Conservation (phyloP, 2,113 vertebrate species). For the Heterotilapia buettikoferi region DNA sequence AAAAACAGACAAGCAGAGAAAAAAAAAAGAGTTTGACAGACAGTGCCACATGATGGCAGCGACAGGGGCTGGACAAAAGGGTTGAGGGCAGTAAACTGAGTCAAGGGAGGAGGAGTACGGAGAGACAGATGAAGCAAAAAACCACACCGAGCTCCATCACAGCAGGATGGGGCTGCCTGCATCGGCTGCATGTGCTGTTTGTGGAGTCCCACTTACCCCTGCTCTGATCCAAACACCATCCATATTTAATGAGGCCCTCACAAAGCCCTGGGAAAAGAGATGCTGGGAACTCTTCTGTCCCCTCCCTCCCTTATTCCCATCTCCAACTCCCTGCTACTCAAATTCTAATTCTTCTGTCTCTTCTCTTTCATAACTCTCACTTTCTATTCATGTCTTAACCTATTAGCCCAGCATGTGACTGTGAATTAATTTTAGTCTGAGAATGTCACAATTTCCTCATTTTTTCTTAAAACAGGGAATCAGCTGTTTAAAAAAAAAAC, state of each 20-base stretch:
- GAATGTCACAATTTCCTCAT: background rate
- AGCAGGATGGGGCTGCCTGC: slow-evolving; percentile 1
- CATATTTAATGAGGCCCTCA: slow-evolving; percentile 63
- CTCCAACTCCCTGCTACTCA: background rate
- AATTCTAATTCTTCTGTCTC: background rate
- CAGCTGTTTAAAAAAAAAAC: background rate
- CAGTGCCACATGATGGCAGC: background rate
- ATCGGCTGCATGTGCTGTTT: slow-evolving; percentile 36
- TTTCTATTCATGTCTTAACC: background rate
- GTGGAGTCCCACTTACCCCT: slow-evolving; percentile 57
- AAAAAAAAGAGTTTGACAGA: background rate
- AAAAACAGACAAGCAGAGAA: background rate
- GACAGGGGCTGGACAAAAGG: background rate
- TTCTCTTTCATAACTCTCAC: background rate
- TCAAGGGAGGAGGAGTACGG: background rate
- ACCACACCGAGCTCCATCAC: background rate
- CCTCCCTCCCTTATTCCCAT: background rate
- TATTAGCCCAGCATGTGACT: background rate
- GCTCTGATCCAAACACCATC: slow-evolving; percentile 64
- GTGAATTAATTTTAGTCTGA: background rate
- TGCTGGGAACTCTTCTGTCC: slow-evolving; percentile 35
- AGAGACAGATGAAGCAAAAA: background rate
- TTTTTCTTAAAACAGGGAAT: background rate
- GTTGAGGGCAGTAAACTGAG: background rate
- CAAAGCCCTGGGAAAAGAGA: slow-evolving; percentile 63